Conservation (phyloP, 2,113 vertebrate species). For the Engraulis encrasicolus region DNA sequence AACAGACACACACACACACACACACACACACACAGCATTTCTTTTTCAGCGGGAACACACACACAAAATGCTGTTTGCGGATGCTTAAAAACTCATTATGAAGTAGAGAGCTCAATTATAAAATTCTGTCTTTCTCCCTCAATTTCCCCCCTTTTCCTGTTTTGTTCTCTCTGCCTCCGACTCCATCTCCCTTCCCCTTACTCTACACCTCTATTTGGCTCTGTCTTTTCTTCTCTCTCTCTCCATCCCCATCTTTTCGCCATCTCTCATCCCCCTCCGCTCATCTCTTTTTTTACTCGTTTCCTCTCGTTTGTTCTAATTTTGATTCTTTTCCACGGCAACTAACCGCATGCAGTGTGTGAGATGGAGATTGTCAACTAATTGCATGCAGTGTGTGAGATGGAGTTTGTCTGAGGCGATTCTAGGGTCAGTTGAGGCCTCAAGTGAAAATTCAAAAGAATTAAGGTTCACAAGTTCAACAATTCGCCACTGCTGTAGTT, state of each 20-base stretch:
- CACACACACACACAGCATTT: not conserved
- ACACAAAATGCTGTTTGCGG: constrained; percentile 7
- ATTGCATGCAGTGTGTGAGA: not conserved
- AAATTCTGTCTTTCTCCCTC: not conserved
- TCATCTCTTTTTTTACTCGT: too few species aligned
- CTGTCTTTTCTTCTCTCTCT: not conserved
- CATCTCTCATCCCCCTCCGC: too few species aligned
- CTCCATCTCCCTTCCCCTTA: not conserved
- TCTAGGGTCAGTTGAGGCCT: too few species aligned
- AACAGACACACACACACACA: not conserved
- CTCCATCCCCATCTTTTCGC: too few species aligned
- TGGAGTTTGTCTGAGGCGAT: not conserved
- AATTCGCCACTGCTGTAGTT: too few species aligned
- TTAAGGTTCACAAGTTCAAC: too few species aligned
- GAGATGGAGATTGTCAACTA: too few species aligned
- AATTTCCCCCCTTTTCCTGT: too few species aligned
- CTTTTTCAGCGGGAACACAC: not conserved
- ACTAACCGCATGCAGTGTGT: not conserved
- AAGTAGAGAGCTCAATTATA: not conserved
- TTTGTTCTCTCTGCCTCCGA: not conserved
- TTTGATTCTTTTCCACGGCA: too few species aligned
- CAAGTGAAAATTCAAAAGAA: too few species aligned
- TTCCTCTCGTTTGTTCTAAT: too few species aligned
- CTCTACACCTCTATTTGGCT: not conserved
- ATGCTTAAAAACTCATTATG: constrained; percentile 21